Conservation (phyloP, 2,797 vertebrate genomes). For the Lutjanus argentimaculatus region DNA sequence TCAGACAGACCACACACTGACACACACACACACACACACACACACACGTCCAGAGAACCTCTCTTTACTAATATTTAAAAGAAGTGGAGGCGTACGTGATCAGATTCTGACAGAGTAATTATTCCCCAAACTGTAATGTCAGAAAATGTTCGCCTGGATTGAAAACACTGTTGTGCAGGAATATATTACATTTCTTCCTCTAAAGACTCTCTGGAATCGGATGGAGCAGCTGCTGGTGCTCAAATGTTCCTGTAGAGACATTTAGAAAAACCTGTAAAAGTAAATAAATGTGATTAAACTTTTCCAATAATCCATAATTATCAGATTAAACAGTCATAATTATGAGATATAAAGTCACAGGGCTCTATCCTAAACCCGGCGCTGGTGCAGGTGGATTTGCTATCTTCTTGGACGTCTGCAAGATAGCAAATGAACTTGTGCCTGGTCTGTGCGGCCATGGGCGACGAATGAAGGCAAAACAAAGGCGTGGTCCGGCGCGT, state of each 20-base stretch:
- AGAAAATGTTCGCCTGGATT: conserved; percentile 13
- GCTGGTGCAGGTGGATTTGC: too few species aligned
- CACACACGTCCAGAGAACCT: neutral
- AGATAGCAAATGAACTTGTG: too few species aligned
- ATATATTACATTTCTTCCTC: conserved; percentile 16
- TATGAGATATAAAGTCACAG: too few species aligned
- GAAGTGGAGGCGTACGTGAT: conserved; percentile 24
- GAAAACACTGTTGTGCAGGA: neutral
- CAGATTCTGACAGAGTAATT: conserved; percentile 41
- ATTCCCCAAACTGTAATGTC: conserved; percentile 35
- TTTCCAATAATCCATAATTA: neutral
- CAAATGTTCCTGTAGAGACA: neutral
- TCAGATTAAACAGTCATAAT: too few species aligned
- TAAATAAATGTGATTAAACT: neutral
- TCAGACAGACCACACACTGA: neutral
- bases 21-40: neutral
- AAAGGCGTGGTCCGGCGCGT: too few species aligned
- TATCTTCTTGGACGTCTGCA: too few species aligned
- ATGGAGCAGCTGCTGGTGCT: conserved; percentile 18
- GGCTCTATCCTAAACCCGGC: too few species aligned
- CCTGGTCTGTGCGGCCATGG: too few species aligned
- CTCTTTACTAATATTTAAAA: conserved; percentile 14
- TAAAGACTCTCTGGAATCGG: conserved; percentile 6
- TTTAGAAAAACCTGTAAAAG: conserved; percentile 1
- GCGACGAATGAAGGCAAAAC: too few species aligned